Conservation (phyloP, 1,140 invertebrate species). For the Thaumatotibia leucotreta region DNA sequence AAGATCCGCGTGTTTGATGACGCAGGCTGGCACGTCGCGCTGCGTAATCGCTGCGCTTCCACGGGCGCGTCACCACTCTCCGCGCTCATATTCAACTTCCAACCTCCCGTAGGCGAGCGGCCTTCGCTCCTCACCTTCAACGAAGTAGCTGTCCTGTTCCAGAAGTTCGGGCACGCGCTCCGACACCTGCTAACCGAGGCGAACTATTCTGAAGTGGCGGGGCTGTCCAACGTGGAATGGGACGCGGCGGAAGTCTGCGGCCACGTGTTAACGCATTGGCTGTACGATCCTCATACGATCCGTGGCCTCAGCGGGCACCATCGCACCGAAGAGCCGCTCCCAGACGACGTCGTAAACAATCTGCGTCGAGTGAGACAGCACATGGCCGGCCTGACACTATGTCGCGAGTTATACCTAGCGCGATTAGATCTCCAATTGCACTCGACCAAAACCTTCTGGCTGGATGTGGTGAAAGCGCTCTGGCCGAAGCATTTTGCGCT, state of each 20-base stretch:
- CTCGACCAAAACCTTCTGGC: constrained; percentile 87
- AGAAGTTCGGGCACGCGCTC: constrained; percentile 90
- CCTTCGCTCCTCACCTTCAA: constrained; percentile 85
- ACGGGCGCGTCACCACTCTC: constrained; percentile 82
- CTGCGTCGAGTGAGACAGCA: constrained; percentile 82
- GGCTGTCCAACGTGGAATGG: constrained; percentile 93
- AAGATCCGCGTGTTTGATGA: constrained; percentile 79
- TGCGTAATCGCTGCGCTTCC: constrained; percentile 82
- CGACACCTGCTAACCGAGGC: constrained; percentile 89
- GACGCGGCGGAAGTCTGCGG: constrained; percentile 89
- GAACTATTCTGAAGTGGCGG: constrained; percentile 89
- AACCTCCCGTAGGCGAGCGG: constrained; percentile 78
- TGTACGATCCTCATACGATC: constrained; percentile 84
- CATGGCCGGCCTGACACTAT: constrained; percentile 87
- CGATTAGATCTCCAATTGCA: constrained; percentile 92
- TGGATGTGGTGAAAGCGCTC: constrained; percentile 83
- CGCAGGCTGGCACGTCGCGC: constrained; percentile 82
- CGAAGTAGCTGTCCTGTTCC: constrained; percentile 87
- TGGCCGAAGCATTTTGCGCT: constrained; percentile 88
- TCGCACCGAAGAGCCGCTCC: constrained; percentile 83
- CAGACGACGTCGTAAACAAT: constrained; percentile 80
- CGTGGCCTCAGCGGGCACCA: constrained; percentile 85
- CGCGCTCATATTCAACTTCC: constrained; percentile 90
- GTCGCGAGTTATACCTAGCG: constrained; percentile 88
- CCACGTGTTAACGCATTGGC: constrained; percentile 89